phyloP scores from a whole-genome alignment of 2,113 vertebrate genomes.

The Thunnus maccoyii region DNA sequence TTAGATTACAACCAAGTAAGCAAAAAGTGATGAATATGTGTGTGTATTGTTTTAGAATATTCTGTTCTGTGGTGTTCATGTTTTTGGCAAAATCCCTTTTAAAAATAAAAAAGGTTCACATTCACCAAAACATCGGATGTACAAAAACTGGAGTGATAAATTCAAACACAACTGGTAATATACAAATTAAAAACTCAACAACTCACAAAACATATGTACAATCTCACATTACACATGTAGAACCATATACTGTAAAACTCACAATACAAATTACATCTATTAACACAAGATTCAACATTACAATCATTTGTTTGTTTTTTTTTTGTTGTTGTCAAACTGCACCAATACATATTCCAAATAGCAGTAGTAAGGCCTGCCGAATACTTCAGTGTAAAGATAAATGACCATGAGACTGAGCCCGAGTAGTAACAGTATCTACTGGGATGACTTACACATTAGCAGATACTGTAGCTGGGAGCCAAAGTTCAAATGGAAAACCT shows the following conservation, averaged over 20 bases:
- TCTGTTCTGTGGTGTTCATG: slow-evolving; percentile 71
- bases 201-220: slow-evolving; percentile 87
- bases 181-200: slow-evolving; percentile 82
- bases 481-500: slow-evolving; percentile 46
- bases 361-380: slow-evolving; percentile 78
- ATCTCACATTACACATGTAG: slow-evolving; percentile 85
- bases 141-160: slow-evolving; percentile 73
- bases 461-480: slow-evolving; percentile 49
- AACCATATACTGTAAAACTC: slow-evolving; percentile 86
- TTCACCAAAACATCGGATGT: slow-evolving; percentile 78
- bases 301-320: slow-evolving; percentile 47
- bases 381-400: slow-evolving; percentile 82
- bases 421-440: slow-evolving; percentile 42
- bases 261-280: slow-evolving; percentile 88
- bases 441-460: slow-evolving; percentile 34
- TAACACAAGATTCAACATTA: slow-evolving; percentile 81
- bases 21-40: slow-evolving; percentile 9
- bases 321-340: slow-evolving; percentile 71
- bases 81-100: slow-evolving; percentile 76
- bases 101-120: slow-evolving; percentile 76
- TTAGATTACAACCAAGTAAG: not conserved
- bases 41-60: slow-evolving; percentile 2
- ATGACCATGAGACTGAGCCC: slow-evolving; percentile 54
- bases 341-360: slow-evolving; percentile 74
- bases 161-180: slow-evolving; percentile 78